These are phyloP conservation scores for Drosophila mimica DNA, from an alignment of 2,888 invertebrate genomes.

Conservation along the genomic window DNA sequence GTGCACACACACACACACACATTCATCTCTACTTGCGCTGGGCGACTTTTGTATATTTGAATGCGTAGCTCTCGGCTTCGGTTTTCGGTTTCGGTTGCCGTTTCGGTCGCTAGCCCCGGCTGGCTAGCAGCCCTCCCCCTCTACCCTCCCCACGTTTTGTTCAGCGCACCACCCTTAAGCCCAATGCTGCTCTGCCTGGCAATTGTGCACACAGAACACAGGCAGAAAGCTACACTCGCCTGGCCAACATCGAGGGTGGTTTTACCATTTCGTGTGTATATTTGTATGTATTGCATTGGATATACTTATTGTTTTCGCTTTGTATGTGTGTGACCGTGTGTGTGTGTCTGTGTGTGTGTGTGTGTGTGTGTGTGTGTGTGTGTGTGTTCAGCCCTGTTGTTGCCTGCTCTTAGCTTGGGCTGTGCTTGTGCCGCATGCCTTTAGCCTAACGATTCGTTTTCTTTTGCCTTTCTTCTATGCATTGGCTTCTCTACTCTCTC, in stretches of 20 bases:
- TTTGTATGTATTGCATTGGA: constrained; percentile 53
- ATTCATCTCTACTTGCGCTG: constrained; percentile 52
- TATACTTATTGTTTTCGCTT: constrained; percentile 46
- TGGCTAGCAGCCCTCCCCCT: neutral
- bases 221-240: constrained; percentile 36
- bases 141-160: neutral
- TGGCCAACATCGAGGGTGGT: constrained; percentile 62
- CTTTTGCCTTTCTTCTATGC: constrained; percentile 68
- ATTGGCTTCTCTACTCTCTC: constrained; percentile 44
- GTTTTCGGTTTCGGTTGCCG: constrained; percentile 48
- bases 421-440: constrained; percentile 52
- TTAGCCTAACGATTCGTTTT: constrained; percentile 64
- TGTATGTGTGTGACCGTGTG: constrained; percentile 24
- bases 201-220: constrained; percentile 17
- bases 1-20: constrained; percentile 45
- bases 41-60: constrained; percentile 62
- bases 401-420: constrained; percentile 15
- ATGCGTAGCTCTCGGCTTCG: constrained; percentile 59
- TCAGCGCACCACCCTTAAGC: constrained; percentile 13
- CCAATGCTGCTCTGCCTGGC: constrained; percentile 8
- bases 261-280: constrained; percentile 67
- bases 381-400: constrained; percentile 32
- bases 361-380: constrained; percentile 31
- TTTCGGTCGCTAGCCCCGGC: constrained; percentile 19
- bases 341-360: constrained; percentile 30